Base-by-base conservation (phyloP, 2,113 vertebrate species). In the Megalops atlanticus region DNA sequence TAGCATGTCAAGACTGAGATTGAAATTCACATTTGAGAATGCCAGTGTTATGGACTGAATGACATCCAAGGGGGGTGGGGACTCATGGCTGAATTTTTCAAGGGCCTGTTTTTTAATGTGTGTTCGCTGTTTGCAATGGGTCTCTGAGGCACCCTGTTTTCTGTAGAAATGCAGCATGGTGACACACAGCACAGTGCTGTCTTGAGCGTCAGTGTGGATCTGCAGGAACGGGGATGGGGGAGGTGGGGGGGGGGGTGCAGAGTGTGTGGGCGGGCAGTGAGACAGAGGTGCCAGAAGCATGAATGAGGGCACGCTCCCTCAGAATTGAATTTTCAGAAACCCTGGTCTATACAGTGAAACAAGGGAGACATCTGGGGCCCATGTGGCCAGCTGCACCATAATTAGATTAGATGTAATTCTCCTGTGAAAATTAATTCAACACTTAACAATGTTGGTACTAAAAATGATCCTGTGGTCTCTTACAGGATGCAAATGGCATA, bases 341-440 rank as follows among this genome's bases (percentile, higher is more conserved):
- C 43, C 73, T 52, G 43, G 38, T 69, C n/a, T 16, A 74, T 76
- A 80, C 43, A 49, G 64, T 35, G 41, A 83, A 72, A 84, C 89
- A 91, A 86, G 81, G 85, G 90, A 84, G 12, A 1, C 89, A 86
- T 93, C 90, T 90, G 77, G 40, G 83, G 89, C 88, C 85, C 93
- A 94, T 92, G 94, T 93, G 94, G 92, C 86, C 68, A 45, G 70
- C 86, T 79, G 79, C 80, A 82, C 74, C 76, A 77, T 91, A 84
- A 94, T 94, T 89, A 80, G 78, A 86, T 95, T 92, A 92, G 52
- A 40, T 89, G 86, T 89, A 84, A 86, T 87, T 74, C 80, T 82
- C 87, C 87, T 88, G 80, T 86, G 81, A 82, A 86, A 92, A 93
- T 95, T 90, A 92, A 94, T 94, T 92, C 90, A 90, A 85, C 91